Evolutionary conservation across 2,888 invertebrate genomes (phyloP).

Genomic region (Toxonevra muliebris): DNA sequence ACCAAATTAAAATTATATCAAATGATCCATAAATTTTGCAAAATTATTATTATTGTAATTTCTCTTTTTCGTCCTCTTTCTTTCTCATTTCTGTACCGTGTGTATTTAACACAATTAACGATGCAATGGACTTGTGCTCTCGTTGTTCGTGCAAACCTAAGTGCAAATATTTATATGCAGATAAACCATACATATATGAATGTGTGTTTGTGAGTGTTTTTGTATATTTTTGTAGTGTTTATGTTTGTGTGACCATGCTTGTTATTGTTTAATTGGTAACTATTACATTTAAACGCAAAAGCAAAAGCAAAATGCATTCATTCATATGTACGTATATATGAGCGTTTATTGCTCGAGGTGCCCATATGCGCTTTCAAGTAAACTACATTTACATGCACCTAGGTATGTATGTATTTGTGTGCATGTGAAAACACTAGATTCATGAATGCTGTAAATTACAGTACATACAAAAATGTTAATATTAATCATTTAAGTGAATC

Average conservation of each 20-base stretch:
- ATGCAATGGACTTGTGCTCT: background rate
- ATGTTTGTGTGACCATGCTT: background rate
- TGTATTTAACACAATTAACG: constrained; percentile 1
- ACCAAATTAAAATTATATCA: constrained; percentile 22
- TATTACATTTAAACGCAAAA: background rate
- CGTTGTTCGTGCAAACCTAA: background rate
- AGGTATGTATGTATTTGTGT: too few relatives aligned
- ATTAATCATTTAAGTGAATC: too few relatives aligned
- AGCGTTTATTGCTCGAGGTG: too few relatives aligned
- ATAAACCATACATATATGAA: background rate
- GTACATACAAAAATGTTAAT: too few relatives aligned
- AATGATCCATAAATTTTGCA: constrained; percentile 26
- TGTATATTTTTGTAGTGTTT: background rate
- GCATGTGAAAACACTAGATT: too few relatives aligned
- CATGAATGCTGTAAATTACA: too few relatives aligned
- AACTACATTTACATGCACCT: too few relatives aligned
- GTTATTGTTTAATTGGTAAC: constrained; percentile 5
- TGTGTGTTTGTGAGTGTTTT: background rate
- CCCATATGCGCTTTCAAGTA: too few relatives aligned
- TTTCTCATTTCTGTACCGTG: too few relatives aligned
- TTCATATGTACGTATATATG: too few relatives aligned
- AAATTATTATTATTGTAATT: background rate
- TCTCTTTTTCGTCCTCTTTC: too few relatives aligned
- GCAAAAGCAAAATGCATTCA: background rate
- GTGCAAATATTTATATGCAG: background rate